A percentile compares a stretch with the other conserved stretches of the same genome.
Evolutionary conservation across 2,888 invertebrate genomes (phyloP).

Genomic region (Drosophila atripex): DNA sequence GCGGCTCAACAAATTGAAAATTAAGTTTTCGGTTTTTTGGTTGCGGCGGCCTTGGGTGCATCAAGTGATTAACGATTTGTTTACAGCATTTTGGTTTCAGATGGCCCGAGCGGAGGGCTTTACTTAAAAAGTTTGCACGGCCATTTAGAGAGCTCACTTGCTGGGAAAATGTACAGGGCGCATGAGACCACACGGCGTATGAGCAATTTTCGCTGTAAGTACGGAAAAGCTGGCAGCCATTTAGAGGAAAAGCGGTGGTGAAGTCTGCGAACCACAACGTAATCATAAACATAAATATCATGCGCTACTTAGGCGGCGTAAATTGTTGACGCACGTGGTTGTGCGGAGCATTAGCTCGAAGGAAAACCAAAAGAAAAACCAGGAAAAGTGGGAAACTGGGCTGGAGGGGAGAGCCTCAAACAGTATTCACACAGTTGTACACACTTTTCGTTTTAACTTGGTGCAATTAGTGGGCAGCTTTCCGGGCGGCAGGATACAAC

Average conservation of each 20-base stretch:
- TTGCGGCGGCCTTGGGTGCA: constrained; percentile 37
- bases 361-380: constrained; percentile 10
- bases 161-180: background rate
- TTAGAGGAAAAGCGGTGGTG: constrained; percentile 29
- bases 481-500: constrained; percentile 64
- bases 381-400: constrained; percentile 10
- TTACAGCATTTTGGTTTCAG: constrained; percentile 36
- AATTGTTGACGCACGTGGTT: constrained; percentile 67
- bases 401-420: background rate
- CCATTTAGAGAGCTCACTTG: constrained; percentile 21
- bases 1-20: constrained; percentile 46
- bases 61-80: constrained; percentile 59
- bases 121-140: constrained; percentile 3
- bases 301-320: constrained; percentile 64
- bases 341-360: constrained; percentile 50
- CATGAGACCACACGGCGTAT: constrained; percentile 21
- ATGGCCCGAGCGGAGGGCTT: constrained; percentile 1
- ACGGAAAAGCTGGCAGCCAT: constrained; percentile 14
- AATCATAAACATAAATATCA: constrained; percentile 77
- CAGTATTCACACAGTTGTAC: constrained; percentile 43
- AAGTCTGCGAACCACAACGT: constrained; percentile 63
- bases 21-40: constrained; percentile 23
- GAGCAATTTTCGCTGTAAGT: constrained; percentile 11
- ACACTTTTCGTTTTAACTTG: constrained; percentile 73
- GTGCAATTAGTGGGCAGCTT: constrained; percentile 70